Percentiles rank a stretch among this genome's conserved stretches.
Conservation (phyloP, 1,140 invertebrate species). For the Tribolium castaneum region DNA sequence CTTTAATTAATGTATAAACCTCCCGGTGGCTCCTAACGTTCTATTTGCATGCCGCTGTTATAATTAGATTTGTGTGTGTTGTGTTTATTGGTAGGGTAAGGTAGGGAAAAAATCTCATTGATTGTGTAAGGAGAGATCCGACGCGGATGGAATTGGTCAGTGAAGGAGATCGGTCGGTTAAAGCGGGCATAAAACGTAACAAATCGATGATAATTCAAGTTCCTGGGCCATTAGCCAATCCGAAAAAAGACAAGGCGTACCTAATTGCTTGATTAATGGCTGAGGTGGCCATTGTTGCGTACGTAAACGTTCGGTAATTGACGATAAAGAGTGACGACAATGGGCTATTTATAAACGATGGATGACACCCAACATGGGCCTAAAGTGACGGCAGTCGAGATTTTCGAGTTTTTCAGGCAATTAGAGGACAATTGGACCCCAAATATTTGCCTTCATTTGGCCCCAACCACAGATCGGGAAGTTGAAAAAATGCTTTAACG, state of each 20-base stretch:
- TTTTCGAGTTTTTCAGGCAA: not conserved
- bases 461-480: too few relatives aligned
- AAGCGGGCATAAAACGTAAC: conserved; percentile 14
- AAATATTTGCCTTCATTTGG: too few relatives aligned
- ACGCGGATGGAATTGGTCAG: conserved; percentile 17
- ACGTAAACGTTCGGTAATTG: not conserved
- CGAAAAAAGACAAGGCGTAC: not conserved
- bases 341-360: not conserved
- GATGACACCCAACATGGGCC: not conserved
- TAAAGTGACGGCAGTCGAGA: not conserved
- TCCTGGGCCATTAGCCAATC: conserved; percentile 21
- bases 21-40: not conserved
- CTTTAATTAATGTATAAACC: not conserved
- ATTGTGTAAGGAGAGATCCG: conserved; percentile 13
- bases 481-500: too few relatives aligned
- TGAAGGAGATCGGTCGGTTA: conserved; percentile 18
- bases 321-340: conserved; percentile 15
- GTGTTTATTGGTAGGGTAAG: not conserved
- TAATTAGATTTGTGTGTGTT: not conserved
- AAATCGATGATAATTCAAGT: conserved; percentile 28
- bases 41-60: not conserved
- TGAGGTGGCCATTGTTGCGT: not conserved
- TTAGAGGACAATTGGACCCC: too few relatives aligned
- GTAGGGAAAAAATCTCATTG: not conserved
- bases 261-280: conserved; percentile 11